These are phyloP conservation scores for Drosophila atripex DNA, from an alignment of 2,888 invertebrate genomes.

Conservation along the genomic window DNA sequence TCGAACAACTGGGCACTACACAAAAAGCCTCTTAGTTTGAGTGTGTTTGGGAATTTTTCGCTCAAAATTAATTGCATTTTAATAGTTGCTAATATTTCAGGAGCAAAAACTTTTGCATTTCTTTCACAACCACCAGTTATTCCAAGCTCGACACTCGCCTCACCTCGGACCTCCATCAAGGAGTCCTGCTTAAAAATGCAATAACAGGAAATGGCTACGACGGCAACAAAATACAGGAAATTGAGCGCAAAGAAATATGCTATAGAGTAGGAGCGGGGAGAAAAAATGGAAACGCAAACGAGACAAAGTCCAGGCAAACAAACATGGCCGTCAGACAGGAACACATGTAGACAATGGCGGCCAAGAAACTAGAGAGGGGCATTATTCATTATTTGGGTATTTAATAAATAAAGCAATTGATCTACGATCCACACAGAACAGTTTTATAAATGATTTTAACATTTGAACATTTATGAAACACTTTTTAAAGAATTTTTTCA, in stretches of 20 bases:
- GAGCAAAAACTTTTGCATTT: constrained; percentile 31
- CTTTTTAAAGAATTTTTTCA: not conserved
- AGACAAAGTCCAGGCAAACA: constrained; percentile 60
- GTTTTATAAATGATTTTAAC: too few species aligned
- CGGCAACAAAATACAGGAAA: constrained; percentile 75
- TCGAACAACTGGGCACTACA: constrained; percentile 21
- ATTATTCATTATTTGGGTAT: too few species aligned
- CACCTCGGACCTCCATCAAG: constrained; percentile 23
- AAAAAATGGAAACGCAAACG: constrained; percentile 17
- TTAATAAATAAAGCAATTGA: not conserved
- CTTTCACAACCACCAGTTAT: constrained; percentile 30
- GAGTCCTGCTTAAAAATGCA: constrained; percentile 71
- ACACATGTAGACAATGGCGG: constrained; percentile 16
- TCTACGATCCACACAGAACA: not conserved
- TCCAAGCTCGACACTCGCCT: not conserved
- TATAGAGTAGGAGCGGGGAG: constrained; percentile 11
- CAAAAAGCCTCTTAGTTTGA: constrained; percentile 32
- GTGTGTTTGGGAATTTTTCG: constrained; percentile 26
- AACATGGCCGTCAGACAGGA: constrained; percentile 65
- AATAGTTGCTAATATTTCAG: constrained; percentile 55
- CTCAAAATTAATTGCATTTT: constrained; percentile 69
- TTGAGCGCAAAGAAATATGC: constrained; percentile 69
- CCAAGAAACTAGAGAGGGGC: not conserved
- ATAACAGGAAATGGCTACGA: constrained; percentile 74
- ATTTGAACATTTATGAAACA: too few species aligned